phyloP scores from a whole-genome alignment of 2,888 invertebrate genomes.

The Orchesella flavescens region DNA sequence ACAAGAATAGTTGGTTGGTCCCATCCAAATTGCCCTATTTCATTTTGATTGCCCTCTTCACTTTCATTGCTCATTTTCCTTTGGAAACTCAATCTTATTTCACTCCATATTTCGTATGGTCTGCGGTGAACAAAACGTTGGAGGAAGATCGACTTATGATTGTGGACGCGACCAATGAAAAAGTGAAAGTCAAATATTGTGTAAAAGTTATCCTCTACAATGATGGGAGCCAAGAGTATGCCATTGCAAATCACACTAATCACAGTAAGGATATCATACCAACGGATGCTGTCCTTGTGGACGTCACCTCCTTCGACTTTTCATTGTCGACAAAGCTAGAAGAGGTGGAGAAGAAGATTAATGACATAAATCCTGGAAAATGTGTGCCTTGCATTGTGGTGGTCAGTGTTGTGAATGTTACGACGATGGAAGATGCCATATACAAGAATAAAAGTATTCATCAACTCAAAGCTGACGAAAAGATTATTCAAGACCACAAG shows the following conservation, averaged over 20 bases:
- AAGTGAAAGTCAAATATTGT: slow-evolving; percentile 51
- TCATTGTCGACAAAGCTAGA: background rate
- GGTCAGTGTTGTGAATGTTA: slow-evolving; percentile 64
- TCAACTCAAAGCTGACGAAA: background rate
- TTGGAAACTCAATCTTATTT: background rate
- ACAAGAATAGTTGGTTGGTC: too few species aligned
- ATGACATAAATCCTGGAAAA: slow-evolving; percentile 21
- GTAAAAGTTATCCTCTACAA: slow-evolving; percentile 64
- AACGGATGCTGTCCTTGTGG: background rate
- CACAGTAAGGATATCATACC: background rate
- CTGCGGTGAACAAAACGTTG: slow-evolving; percentile 62
- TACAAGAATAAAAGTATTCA: slow-evolving; percentile 12
- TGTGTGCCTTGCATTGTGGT: slow-evolving; percentile 65
- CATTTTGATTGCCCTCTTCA: background rate
- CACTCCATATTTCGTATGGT: slow-evolving; percentile 54
- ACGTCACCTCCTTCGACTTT: slow-evolving; percentile 16
- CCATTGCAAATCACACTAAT: background rate
- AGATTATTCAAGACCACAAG: slow-evolving; percentile 37
- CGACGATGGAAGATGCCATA: background rate
- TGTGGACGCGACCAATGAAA: slow-evolving; percentile 49
- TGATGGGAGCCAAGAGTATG: slow-evolving; percentile 27
- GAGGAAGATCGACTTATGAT: slow-evolving; percentile 38
- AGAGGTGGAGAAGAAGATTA: slow-evolving; percentile 33
- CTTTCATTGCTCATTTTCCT: background rate
- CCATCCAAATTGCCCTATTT: too few species aligned